Base-by-base conservation (phyloP, 2,113 vertebrate genomes). In the Dipodomys spectabilis region DNA sequence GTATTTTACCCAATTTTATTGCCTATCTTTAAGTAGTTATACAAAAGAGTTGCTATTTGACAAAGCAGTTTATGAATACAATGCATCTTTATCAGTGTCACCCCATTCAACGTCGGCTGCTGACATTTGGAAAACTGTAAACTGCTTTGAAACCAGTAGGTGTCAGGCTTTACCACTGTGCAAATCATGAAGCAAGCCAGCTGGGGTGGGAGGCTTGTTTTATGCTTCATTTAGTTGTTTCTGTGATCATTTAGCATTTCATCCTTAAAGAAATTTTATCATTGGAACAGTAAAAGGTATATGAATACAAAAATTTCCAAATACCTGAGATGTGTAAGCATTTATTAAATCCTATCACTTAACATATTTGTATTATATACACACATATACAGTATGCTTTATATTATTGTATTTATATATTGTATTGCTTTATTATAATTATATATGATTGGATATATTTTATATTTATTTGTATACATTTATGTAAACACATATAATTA, bases 91-190 rank as follows among this genome's bases (percentile, higher is more conserved):
- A 57, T 13, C 53, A 57, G 53, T 74, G 32, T 57, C 15, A 57
- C 53, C 12, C 53, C 12, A 15, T 57, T 57, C 53, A 57, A 39
- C 39, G 5, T 39, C 39, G 15, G 15, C 13, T 11, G 4, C 20
- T 11, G 35, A 11, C 35, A n/a, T 69, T 80, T 19, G 35, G 57
- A 62, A 5, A 30, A 7, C 30, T 53, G 91, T 78, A 80, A 82
- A 84, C 15, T 85, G 18, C 20, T 72, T 82, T 22, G 84, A 1
- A 2, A 83, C 96, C 97, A 96, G 96, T 32, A 96, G 97, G 78
- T 93, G 95, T 86, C 94, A 94, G 95, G 28, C 95, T 95, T 82
- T 85, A 30, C 84, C 81, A 89, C 13, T 0, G 9, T 28, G 57
- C 62, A 57, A 57, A 57, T 57, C 53, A n/a, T 39, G 69, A 25